Base-by-base conservation (phyloP, 2,113 vertebrate genomes). In the Calidris pugnax region DNA sequence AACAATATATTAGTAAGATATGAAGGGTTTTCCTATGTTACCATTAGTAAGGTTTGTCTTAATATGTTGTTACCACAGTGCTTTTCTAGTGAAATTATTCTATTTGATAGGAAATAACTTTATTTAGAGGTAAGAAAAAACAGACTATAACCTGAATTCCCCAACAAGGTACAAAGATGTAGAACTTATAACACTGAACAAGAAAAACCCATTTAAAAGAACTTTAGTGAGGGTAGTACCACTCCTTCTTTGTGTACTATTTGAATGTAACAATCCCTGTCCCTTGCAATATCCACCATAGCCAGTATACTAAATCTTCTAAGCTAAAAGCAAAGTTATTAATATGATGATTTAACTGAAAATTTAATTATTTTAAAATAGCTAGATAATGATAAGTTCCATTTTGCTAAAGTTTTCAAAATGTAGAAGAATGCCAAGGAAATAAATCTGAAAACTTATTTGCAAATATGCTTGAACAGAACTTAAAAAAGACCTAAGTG, bases 71-170 rank as follows among this genome's bases (percentile, higher is more conserved):
- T 74, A 60, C 21, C 23, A 63, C 18, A 37, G 10, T 9, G 5
- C 10, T 56, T 72, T 45, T 26, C n/a, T 30, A 64, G 35, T 14
- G 28, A 79, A 92, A 71, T 78, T 83, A 7, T 60, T 69, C 5
- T 85, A 62, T 75, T 83, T 95, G 33, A 37, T 26, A 92, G 17
- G 7, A 77, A 84, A 72, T 57, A 35, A 20, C 19, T 89, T 90
- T 47, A 82, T 67, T 79, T 59, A 57, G 10, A 59, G 66, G 7
- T 53, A 67, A 91, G 86, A n/a, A 63, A 90, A 92, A 96, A 92
- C 4, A 80, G 32, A 78, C n/a, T 9, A 67, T 13, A 43, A 43
- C 19, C 2, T 26, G 30, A 85, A 91, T 91, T 95, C 60, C 27
- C 35, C 33, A 71, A 28, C 24, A 60, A 85, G 35, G 41, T 43